Conservation (phyloP, 2,113 vertebrate genomes). For the Mirza zaza region DNA sequence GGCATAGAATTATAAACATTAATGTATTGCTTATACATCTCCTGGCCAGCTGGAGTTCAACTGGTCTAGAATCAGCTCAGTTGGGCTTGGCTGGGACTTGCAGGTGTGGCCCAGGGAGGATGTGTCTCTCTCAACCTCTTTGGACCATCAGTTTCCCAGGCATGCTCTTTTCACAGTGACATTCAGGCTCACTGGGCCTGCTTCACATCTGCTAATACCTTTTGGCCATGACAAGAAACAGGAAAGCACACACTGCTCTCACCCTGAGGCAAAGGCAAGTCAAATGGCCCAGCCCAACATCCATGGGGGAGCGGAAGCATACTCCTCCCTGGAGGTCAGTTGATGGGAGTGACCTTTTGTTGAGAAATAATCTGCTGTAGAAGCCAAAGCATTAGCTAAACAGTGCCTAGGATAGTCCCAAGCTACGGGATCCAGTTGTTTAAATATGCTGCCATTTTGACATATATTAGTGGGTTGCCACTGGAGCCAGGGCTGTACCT, state of each 20-base stretch:
- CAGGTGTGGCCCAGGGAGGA: not conserved
- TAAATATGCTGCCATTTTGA: not conserved
- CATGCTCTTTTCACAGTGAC: not conserved
- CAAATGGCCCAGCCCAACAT: not conserved
- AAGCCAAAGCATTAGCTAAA: not conserved
- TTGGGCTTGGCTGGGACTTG: not conserved
- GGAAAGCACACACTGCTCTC: not conserved
- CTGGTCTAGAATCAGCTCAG: not conserved
- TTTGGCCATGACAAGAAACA: not conserved
- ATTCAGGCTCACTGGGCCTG: not conserved
- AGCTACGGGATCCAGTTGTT: not conserved
- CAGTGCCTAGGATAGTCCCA: not conserved
- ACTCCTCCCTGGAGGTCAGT: not conserved
- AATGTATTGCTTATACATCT: not conserved
- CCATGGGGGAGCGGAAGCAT: fast-evolving
- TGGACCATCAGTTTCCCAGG: not conserved
- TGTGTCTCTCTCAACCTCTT: not conserved
- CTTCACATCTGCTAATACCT: not conserved
- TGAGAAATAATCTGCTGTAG: not conserved
- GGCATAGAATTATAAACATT: not conserved
- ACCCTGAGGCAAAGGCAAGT: not conserved
- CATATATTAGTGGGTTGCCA: fast-evolving
- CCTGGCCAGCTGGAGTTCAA: not conserved
- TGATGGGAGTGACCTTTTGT: not conserved
- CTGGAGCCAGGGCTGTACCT: not conserved